These are phyloP conservation scores for Macrophya annulata DNA, from an alignment of 2,888 invertebrate species.

Conservation along the genomic window DNA sequence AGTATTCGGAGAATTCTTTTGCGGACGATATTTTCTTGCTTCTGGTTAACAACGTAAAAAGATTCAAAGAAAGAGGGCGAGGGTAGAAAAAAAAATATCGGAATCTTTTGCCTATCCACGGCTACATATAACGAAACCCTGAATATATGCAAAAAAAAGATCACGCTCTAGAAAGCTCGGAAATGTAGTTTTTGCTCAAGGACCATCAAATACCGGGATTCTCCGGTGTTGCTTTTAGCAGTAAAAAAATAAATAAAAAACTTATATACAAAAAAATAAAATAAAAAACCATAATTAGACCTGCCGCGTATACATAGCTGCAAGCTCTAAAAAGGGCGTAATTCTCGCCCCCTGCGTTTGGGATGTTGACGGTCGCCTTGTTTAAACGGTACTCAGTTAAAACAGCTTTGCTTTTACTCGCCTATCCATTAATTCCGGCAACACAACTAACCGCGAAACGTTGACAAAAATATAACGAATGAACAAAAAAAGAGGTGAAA, in stretches of 20 bases:
- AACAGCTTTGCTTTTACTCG: constrained; percentile 16
- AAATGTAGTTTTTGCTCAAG: constrained; percentile 35
- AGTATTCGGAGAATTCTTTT: not conserved
- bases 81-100: constrained; percentile 21
- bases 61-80: constrained; percentile 17
- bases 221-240: constrained; percentile 5
- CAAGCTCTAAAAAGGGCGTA: constrained; percentile 27
- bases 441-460: constrained; percentile 2
- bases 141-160: constrained; percentile 38
- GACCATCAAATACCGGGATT: constrained; percentile 43
- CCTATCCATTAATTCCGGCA: not conserved
- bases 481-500: constrained; percentile 1
- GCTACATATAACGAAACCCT: constrained; percentile 31
- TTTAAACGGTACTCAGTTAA: constrained; percentile 30
- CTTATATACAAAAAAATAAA: not conserved
- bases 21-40: constrained; percentile 27
- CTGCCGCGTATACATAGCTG: not conserved
- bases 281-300: constrained; percentile 26
- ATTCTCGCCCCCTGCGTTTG: constrained; percentile 1
- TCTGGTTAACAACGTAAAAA: constrained; percentile 36
- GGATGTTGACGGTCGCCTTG: not conserved
- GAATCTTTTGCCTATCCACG: constrained; percentile 18
- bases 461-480: constrained; percentile 4
- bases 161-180: constrained; percentile 46
- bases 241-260: not conserved